Percentiles rank a stretch among this genome's conserved stretches.
phyloP scores from a whole-genome alignment of 2,797 vertebrate species.

The Acipenser oxyrinchus region DNA sequence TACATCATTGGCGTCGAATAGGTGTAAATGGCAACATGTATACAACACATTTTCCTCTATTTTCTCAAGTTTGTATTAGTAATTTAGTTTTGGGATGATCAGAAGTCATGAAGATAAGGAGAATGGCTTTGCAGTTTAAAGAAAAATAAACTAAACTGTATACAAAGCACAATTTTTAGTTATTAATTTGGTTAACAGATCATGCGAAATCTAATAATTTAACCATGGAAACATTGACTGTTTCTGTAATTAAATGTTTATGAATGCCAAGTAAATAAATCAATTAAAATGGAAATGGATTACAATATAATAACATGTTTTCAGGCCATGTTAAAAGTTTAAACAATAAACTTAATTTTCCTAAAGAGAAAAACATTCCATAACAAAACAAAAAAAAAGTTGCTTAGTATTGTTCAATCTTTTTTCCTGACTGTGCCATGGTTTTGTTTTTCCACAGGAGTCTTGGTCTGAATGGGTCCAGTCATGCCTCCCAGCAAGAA shows the following conservation, averaged over 20 bases:
- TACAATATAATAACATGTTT: constrained; percentile 20
- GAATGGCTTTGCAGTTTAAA: too few relatives aligned
- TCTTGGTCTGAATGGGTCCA: constrained; percentile 80
- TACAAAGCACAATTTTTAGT: constrained; percentile 18
- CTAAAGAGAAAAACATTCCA: not conserved
- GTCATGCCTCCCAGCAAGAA: constrained; percentile 90
- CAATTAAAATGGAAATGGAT: constrained; percentile 28
- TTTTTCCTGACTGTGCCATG: not conserved
- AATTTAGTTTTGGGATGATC: too few relatives aligned
- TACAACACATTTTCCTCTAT: too few relatives aligned
- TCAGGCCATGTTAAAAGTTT: constrained; percentile 8
- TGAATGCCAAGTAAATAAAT: constrained; percentile 18
- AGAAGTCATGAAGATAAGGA: too few relatives aligned
- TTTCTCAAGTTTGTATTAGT: too few relatives aligned
- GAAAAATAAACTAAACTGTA: not conserved
- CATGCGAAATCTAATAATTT: constrained; percentile 23
- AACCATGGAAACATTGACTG: constrained; percentile 19
- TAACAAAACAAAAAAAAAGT: too few relatives aligned
- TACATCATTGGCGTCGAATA: too few relatives aligned
- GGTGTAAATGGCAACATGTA: too few relatives aligned
- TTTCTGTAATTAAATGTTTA: constrained; percentile 24
- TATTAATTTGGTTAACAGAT: constrained; percentile 20
- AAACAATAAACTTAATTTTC: constrained; percentile 1
- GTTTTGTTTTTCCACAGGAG: constrained; percentile 47
- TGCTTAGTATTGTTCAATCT: too few relatives aligned